Percentiles rank a stretch among this genome's conserved stretches.
These are phyloP conservation scores for Oxycera nigricornis DNA, from an alignment of 2,888 invertebrate genomes.

Conservation along the genomic window DNA sequence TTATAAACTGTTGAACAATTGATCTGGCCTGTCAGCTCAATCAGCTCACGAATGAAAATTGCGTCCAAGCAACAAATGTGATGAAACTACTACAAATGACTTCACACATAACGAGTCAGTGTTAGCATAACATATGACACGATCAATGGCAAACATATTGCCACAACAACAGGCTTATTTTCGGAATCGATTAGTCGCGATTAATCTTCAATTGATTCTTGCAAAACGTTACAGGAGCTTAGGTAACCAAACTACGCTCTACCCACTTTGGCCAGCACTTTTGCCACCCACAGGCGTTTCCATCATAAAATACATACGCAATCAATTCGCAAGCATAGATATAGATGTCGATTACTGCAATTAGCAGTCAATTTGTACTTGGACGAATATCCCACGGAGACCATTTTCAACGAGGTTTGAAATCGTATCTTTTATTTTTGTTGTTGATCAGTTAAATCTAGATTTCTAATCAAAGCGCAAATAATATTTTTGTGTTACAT, in stretches of 20 bases:
- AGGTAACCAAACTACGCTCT: neutral
- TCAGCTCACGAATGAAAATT: neutral
- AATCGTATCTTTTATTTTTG: neutral
- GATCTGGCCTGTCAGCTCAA: neutral
- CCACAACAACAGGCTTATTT: neutral
- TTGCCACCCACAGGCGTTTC: neutral
- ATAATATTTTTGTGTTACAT: neutral
- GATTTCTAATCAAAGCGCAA: neutral
- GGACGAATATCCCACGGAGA: neutral
- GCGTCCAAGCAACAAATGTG: neutral
- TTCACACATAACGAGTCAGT: neutral
- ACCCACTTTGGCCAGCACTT: neutral
- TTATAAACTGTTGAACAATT: neutral
- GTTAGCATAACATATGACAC: constrained; percentile 8
- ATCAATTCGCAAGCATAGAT: neutral
- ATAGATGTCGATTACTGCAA: constrained; percentile 2
- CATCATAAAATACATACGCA: neutral
- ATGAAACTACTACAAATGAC: neutral
- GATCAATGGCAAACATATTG: neutral
- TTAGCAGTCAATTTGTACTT: constrained; percentile 3
- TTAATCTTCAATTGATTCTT: constrained; percentile 17
- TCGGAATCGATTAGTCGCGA: neutral
- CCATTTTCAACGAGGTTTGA: neutral
- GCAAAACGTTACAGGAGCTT: neutral
- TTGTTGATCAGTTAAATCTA: neutral